These are phyloP conservation scores for Chaetophractus vellerosus DNA, from an alignment of 2,797 vertebrate species.

Conservation along the genomic window DNA sequence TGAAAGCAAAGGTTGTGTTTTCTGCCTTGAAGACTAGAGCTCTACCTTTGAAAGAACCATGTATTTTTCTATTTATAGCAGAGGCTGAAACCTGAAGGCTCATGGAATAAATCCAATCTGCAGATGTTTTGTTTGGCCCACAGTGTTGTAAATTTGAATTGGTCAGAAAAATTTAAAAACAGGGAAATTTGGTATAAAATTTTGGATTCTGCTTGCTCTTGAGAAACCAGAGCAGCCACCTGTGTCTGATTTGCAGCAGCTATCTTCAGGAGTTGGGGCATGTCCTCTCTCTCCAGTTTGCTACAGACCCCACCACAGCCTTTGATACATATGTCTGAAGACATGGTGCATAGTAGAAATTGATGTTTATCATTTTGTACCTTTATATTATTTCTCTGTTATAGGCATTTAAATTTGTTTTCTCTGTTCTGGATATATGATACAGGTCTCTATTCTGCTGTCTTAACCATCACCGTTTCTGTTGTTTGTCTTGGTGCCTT, in stretches of 20 bases:
- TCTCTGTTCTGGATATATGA: background rate
- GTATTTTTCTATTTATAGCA: conserved; percentile 36
- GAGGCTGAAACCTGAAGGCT: conserved; percentile 48
- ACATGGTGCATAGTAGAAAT: background rate
- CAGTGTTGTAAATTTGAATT: conserved; percentile 56
- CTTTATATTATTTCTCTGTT: background rate
- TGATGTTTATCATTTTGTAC: background rate
- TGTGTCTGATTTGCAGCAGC: background rate
- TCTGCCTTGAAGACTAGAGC: background rate
- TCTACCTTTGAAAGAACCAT: background rate
- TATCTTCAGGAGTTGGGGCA: background rate
- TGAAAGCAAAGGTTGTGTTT: conserved; percentile 34
- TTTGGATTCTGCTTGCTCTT: conserved; percentile 25
- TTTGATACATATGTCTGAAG: background rate
- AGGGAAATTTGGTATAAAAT: conserved; percentile 38
- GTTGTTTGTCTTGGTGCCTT: background rate
- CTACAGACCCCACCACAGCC: background rate
- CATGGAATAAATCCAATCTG: conserved; percentile 7
- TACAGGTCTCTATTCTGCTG: conserved; percentile 4
- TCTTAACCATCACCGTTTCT: background rate
- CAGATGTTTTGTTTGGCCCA: conserved; percentile 59
- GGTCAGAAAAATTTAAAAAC: conserved; percentile 53
- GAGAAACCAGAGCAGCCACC: conserved; percentile 11
- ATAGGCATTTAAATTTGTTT: background rate
- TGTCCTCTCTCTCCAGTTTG: conserved; percentile 32